Evolutionary conservation across 1,140 invertebrate genomes (phyloP).

Genomic region (Achatina immaculata): DNA sequence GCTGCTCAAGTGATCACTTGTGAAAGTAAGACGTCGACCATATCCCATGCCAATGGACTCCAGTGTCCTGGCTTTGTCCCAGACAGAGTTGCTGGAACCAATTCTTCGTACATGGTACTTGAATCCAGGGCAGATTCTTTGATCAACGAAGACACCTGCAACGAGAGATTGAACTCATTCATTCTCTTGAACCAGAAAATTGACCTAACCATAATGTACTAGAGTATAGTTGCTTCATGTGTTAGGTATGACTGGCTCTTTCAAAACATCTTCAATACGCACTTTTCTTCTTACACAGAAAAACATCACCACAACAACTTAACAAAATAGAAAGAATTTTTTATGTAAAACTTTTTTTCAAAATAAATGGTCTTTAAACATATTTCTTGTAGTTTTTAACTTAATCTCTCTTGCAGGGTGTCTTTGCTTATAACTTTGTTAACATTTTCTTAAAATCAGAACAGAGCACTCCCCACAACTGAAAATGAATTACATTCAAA

Average conservation of each 20-base stretch:
- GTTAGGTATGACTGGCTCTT: background rate
- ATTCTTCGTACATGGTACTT: slow-evolving; percentile 79
- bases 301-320: no score
- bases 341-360: no score
- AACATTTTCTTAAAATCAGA: no score
- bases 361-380: no score
- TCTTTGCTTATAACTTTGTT: no score
- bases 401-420: no score
- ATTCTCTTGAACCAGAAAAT: background rate
- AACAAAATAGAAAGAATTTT: no score
- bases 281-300: background rate
- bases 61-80: slow-evolving; percentile 77
- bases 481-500: no score
- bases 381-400: no score
- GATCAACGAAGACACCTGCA: slow-evolving; percentile 82
- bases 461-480: no score
- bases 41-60: slow-evolving; percentile 82
- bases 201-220: background rate
- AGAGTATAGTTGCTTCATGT: background rate
- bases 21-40: slow-evolving; percentile 82
- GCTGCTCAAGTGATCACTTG: slow-evolving; percentile 76
- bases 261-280: no score
- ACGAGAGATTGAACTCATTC: slow-evolving; percentile 46
- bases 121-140: slow-evolving; percentile 81
- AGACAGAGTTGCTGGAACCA: slow-evolving; percentile 76